Base-by-base conservation (phyloP, 2,797 vertebrate species). In the Rhincodon typus region DNA sequence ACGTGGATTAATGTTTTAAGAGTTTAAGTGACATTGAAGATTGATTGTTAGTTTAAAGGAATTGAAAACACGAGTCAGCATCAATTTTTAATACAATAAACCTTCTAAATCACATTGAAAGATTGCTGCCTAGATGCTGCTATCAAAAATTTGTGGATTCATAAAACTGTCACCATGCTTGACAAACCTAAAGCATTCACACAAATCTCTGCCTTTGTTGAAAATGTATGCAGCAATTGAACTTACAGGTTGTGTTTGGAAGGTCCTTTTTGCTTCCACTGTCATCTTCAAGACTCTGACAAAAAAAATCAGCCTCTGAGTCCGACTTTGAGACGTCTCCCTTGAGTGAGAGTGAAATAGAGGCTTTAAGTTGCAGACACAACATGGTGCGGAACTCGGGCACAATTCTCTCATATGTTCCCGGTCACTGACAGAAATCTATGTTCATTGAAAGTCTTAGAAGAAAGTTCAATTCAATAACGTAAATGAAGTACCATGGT, bases 251-350 rank as follows among this genome's bases (percentile, higher is more conserved):
- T 96, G 98, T 98, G 95, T 96, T 97, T 0, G 98, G 98, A 96
- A 98, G 96, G 96, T 98, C 98, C 97, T 98, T 99, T 97, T 98
- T 99, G 97, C 98, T 98, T 96, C 98, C 97, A 96, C 97, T 97
- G 10, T 98, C 97, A 42, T 99, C 99, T 97, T 99, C 98, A 97
- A 98, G 97, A 96, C 98, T 98, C 95, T 95, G 98, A 2, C 98
- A 97, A 96, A 97, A 98, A 96, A 98, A 98, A 96, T 98, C 99
- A 0, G 98, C 98, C 96, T 99, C 99, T 0, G 99, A 99, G 96
- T 98, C 98, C 0, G 98, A 98, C 97, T 99, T 99, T 96, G 98
- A 99, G 96, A 97, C 98, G 90, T 99, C 99, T 42, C 98, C 99
- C 99, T 99, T 97, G 69, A 53, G 94, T 69, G 90, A 77, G 15